These are phyloP conservation scores for Sebastes matsubarae DNA, from an alignment of 2,797 vertebrate species.

Conservation along the genomic window DNA sequence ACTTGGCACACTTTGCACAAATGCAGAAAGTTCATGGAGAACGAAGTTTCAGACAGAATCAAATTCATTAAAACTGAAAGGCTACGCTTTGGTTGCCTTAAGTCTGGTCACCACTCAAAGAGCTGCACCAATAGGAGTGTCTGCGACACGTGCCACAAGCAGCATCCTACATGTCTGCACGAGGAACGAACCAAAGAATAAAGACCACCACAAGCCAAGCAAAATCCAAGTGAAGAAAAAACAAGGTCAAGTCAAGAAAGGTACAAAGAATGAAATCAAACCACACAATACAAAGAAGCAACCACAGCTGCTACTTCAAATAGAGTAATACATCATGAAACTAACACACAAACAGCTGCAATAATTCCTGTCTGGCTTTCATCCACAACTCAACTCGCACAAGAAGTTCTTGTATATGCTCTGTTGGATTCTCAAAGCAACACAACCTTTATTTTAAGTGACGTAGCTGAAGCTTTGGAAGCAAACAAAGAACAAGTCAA, in stretches of 20 bases:
- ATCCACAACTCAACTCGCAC: neutral
- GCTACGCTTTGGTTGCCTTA: slow-evolving; percentile 42
- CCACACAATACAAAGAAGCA: neutral
- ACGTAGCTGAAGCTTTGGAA: slow-evolving; percentile 1
- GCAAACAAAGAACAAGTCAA: slow-evolving; percentile 24
- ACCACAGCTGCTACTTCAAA: neutral
- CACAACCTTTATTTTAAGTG: slow-evolving; percentile 24
- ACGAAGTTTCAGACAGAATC: slow-evolving; percentile 18
- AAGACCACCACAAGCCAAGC: neutral
- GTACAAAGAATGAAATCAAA: neutral
- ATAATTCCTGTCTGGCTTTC: slow-evolving; percentile 17
- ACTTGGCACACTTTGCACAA: too few relatives aligned
- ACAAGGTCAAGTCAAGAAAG: neutral
- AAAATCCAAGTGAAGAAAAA: neutral
- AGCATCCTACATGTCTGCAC: slow-evolving; percentile 30
- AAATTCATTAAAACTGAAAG: slow-evolving; percentile 34
- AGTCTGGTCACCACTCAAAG: slow-evolving; percentile 25
- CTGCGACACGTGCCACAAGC: neutral
- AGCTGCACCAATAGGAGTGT: slow-evolving; percentile 25
- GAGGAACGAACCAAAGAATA: neutral
- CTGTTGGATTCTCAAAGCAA: slow-evolving; percentile 40
- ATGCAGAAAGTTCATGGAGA: slow-evolving; percentile 18
- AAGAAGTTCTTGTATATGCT: slow-evolving; percentile 35
- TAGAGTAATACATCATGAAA: neutral
- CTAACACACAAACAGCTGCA: neutral